These are phyloP conservation scores for Circaetus gallicus DNA, from an alignment of 2,113 vertebrate species.

Conservation along the genomic window DNA sequence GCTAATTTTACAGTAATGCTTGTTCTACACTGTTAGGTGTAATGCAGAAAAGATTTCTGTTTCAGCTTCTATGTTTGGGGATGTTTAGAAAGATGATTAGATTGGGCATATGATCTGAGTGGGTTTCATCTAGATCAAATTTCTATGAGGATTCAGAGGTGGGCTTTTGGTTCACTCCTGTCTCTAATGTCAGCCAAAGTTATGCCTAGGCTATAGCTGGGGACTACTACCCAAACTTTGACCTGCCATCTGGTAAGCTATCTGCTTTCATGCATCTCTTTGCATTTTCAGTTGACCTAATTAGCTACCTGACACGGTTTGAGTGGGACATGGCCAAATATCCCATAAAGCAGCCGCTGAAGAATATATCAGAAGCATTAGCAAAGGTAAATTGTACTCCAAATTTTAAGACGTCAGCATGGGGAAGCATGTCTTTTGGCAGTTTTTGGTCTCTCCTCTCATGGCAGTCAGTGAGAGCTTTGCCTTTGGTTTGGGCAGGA, in stretches of 20 bases:
- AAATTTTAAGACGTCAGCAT: neutral
- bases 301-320: constrained; percentile 86
- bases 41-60: neutral
- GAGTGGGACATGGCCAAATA: constrained; percentile 99
- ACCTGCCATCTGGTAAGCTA: neutral
- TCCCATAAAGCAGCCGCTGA: constrained; percentile 85
- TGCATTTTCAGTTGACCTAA: constrained; percentile 83
- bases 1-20: neutral
- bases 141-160: neutral
- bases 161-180: neutral
- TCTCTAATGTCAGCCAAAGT: neutral
- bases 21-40: neutral
- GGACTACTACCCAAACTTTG: neutral
- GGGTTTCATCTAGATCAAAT: neutral
- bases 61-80: neutral
- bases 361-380: constrained; percentile 85
- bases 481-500: neutral
- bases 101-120: neutral
- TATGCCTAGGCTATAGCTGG: neutral
- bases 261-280: constrained; percentile 14
- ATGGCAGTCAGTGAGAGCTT: neutral
- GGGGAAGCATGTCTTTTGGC: neutral
- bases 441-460: neutral
- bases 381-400: constrained; percentile 78
- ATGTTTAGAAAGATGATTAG: neutral